These are phyloP conservation scores for Cirrhinus mrigala DNA, from an alignment of 2,797 vertebrate genomes.

Conservation along the genomic window DNA sequence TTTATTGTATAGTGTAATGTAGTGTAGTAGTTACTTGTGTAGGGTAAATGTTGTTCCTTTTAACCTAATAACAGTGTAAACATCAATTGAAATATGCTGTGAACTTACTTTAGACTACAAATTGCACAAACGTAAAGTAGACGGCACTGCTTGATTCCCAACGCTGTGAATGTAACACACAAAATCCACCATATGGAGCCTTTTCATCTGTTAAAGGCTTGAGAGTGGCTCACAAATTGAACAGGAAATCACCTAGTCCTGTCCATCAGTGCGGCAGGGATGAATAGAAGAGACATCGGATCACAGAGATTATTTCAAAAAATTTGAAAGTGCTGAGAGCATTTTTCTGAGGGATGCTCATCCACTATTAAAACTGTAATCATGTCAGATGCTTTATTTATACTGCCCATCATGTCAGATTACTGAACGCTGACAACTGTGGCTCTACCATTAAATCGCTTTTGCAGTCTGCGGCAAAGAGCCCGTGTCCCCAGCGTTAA, in stretches of 20 bases:
- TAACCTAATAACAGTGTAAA: not conserved
- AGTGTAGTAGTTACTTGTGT: not conserved
- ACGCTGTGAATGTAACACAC: not conserved
- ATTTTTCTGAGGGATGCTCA: constrained; percentile 34
- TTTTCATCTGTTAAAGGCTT: constrained; percentile 14
- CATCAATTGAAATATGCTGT: not conserved
- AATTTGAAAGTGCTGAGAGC: constrained; percentile 19
- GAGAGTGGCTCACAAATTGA: constrained; percentile 22
- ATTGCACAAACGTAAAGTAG: not conserved
- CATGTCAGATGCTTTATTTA: constrained; percentile 56
- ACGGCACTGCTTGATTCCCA: not conserved
- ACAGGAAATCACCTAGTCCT: constrained; percentile 8
- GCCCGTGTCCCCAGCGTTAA: constrained; percentile 42
- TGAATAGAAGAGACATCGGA: constrained; percentile 26
- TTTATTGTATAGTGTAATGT: not conserved
- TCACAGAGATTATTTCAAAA: constrained; percentile 25
- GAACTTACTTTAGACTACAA: not conserved
- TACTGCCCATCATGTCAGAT: constrained; percentile 55
- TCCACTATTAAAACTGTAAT: constrained; percentile 50
- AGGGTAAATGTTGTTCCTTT: not conserved
- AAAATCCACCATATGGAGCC: not conserved
- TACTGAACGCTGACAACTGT: constrained; percentile 38
- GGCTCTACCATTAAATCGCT: constrained; percentile 49
- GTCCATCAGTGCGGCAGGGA: not conserved
- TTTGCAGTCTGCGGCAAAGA: constrained; percentile 20